These are phyloP conservation scores for Tringa solitaria DNA, from an alignment of 2,113 vertebrate genomes.

Conservation along the genomic window DNA sequence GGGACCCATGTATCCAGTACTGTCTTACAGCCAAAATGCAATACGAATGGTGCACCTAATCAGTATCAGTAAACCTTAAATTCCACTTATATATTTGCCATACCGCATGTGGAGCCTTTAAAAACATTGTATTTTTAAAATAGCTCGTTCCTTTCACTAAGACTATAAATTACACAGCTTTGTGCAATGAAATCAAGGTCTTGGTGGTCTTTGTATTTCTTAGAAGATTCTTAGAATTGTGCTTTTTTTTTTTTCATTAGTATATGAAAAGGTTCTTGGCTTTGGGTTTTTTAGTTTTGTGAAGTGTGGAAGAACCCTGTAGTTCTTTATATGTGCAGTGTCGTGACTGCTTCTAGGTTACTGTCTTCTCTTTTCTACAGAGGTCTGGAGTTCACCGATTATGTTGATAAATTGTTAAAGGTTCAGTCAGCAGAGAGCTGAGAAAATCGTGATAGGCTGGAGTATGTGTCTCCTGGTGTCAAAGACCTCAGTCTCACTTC, in stretches of 20 bases:
- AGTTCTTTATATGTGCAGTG: not conserved
- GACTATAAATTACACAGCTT: not conserved
- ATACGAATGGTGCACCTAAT: not conserved
- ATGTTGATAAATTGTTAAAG: not conserved
- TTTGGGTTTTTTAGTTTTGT: not conserved
- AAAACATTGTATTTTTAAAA: not conserved
- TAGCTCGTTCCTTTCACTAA: not conserved
- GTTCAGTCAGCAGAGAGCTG: not conserved
- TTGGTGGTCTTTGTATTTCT: not conserved
- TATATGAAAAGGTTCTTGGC: not conserved
- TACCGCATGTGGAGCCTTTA: not conserved
- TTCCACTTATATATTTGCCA: not conserved
- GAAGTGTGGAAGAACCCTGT: not conserved
- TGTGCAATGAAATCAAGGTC: not conserved
- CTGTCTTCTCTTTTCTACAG: not conserved
- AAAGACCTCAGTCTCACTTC: not conserved
- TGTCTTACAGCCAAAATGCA: not conserved
- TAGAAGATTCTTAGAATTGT: not conserved
- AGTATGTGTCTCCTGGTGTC: not conserved
- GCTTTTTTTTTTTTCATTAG: not conserved
- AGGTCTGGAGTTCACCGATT: not conserved
- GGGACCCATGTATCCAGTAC: not conserved
- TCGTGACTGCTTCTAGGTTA: not conserved
- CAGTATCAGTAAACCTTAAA: not conserved
- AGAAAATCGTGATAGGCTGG: not conserved